Conservation (phyloP, 2,888 invertebrate species). For the Gastracanthus pulcherrimus region DNA sequence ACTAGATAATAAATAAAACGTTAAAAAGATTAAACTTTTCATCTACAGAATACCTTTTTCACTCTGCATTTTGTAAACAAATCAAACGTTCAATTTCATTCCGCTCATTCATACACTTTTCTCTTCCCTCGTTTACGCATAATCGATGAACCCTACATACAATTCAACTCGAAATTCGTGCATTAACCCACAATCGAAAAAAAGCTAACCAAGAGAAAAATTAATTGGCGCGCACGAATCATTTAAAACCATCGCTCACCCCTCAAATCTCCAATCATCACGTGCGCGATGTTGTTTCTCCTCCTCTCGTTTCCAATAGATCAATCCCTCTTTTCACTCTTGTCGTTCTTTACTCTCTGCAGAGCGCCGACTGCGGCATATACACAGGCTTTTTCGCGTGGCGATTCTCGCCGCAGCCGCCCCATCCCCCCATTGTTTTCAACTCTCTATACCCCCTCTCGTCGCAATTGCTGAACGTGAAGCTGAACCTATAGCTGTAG, state of each 20-base stretch:
- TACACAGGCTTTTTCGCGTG: background rate
- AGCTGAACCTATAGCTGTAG: too few relatives aligned
- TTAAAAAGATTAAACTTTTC: too few relatives aligned
- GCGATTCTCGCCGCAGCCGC: background rate
- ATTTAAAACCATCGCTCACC: background rate
- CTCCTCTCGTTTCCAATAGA: background rate
- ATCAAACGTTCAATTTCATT: too few relatives aligned
- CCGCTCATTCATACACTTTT: too few relatives aligned
- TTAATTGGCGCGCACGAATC: too few relatives aligned
- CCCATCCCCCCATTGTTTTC: constrained; percentile 15
- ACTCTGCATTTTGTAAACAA: too few relatives aligned
- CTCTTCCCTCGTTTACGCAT: too few relatives aligned
- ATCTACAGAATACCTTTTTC: too few relatives aligned
- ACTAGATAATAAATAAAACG: too few relatives aligned
- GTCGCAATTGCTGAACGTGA: too few relatives aligned
- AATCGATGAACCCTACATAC: background rate
- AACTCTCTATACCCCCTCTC: constrained; percentile 1
- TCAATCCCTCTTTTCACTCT: background rate
- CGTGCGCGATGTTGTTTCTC: background rate
- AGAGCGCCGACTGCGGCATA: background rate
- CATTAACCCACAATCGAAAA: background rate
- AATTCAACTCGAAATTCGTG: too few relatives aligned
- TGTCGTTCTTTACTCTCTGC: background rate
- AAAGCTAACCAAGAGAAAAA: background rate
- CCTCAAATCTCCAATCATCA: background rate